Evolutionary conservation across 2,113 vertebrate genomes (phyloP), one percentile per base, ranked within the genome.

Genomic region (Sinocyclocheilus grahami): DNA sequence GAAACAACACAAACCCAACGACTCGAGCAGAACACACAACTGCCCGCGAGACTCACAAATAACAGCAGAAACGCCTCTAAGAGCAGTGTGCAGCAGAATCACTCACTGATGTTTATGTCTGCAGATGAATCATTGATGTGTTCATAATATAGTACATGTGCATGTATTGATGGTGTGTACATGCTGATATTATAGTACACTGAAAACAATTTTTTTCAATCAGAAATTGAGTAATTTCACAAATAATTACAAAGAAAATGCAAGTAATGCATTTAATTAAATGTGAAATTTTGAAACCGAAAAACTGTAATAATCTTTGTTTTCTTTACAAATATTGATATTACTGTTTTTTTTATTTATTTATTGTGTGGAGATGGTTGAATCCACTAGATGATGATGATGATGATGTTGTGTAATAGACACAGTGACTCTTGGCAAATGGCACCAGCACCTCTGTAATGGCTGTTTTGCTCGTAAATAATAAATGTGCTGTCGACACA

Each of bases 401-500:
- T 48, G 46, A 48, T 48, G 46, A 37, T 37, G 37, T 42, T 42
- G 39, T 8, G 39, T 42, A 42, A 42, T 42, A 42, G 39, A 42
- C 39, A 42, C 39, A 42, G 42, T 46, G 42, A 46, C 8, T 51
- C 3, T 51, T 13, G 58, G 78, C 22, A 24, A 62, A 27, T 63
- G 55, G 55, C 6, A 60, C 6, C 55, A 60, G 78, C 12, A 46
- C 60, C 55, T 80, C 78, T 79, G 30, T 39, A 80, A 80, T 63
- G 78, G 78, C 6, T 58, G 8, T 63, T 24, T 80, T 24, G 33
- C 37, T 63, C 22, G 65, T 81, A 65, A 81, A 81, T 81, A 81
- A 81, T 81, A 65, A 9, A 81, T 81, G 58, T 46, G 37, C 37
- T 63, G 37, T 81, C 58, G 14, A 39, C 55, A 42, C 33, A 39